phyloP scores from a whole-genome alignment of 2,888 invertebrate genomes.

The Eledona agricola region DNA sequence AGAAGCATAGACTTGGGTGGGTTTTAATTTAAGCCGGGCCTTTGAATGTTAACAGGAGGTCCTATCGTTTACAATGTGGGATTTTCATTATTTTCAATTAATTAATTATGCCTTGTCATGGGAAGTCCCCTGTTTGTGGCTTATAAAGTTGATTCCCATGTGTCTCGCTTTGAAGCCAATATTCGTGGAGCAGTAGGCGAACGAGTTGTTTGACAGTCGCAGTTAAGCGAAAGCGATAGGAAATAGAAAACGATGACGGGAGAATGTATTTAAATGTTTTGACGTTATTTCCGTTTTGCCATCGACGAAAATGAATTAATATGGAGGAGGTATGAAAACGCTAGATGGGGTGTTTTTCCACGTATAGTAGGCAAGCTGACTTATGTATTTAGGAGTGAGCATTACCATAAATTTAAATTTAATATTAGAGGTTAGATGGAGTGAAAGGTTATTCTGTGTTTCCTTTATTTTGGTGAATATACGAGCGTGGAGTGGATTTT shows the following conservation, averaged over 20 bases:
- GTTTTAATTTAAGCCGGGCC: conserved; percentile 17
- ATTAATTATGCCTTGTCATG: conserved; percentile 38
- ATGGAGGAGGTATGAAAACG: conserved; percentile 13
- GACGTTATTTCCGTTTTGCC: conserved; percentile 14
- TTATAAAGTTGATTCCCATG: conserved; percentile 34
- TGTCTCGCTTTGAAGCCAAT: conserved; percentile 27
- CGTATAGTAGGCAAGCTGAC: conserved; percentile 16
- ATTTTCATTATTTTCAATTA: conserved; percentile 38
- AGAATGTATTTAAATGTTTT: conserved; percentile 13
- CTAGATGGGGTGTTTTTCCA: conserved; percentile 23
- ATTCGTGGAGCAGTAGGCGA: too few species aligned
- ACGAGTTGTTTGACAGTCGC: too few species aligned
- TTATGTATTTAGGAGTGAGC: conserved; percentile 22
- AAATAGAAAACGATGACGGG: conserved; percentile 2
- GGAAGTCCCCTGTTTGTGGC: conserved; percentile 35
- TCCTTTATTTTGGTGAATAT: conserved; percentile 32
- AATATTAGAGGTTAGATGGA: conserved; percentile 25
- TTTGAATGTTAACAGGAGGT: conserved; percentile 17
- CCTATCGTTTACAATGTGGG: conserved; percentile 13
- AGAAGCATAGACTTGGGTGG: background rate
- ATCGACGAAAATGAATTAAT: conserved; percentile 16
- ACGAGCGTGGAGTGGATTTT: conserved; percentile 27
- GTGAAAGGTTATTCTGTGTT: conserved; percentile 33
- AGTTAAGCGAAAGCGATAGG: too few species aligned
- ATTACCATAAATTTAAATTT: conserved; percentile 39